These are phyloP conservation scores for Dipodomys merriami DNA, from an alignment of 2,113 vertebrate species.

Conservation along the genomic window DNA sequence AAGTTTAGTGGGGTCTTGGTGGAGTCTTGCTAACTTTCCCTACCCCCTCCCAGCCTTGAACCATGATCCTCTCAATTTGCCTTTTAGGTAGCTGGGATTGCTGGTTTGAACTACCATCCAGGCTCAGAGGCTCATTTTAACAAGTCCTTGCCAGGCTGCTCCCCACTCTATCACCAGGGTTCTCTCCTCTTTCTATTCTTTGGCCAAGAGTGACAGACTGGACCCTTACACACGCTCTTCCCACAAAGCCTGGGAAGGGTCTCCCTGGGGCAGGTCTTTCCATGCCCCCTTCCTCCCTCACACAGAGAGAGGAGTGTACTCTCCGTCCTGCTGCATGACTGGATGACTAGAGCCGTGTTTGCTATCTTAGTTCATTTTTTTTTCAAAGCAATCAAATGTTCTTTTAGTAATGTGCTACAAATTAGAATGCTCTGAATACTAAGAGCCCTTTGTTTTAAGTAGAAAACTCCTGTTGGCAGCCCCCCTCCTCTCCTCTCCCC, in stretches of 20 bases:
- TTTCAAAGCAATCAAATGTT: slow-evolving; percentile 24
- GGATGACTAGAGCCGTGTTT: slow-evolving; percentile 1
- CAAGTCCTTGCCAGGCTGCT: neutral
- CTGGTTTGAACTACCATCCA: too few species aligned
- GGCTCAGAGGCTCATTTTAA: neutral
- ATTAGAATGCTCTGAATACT: slow-evolving; percentile 38
- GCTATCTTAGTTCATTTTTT: slow-evolving; percentile 30
- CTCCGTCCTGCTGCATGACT: neutral
- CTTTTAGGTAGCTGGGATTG: too few species aligned
- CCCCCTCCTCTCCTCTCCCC: neutral
- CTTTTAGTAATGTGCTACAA: slow-evolving; percentile 20
- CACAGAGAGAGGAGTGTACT: neutral
- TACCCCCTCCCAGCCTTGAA: too few species aligned
- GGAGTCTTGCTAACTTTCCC: too few species aligned
- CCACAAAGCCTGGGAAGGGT: neutral
- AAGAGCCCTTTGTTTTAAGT: slow-evolving; percentile 40
- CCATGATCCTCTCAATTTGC: too few species aligned
- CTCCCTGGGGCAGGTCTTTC: neutral
- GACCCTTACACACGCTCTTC: neutral
- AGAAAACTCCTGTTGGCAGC: slow-evolving; percentile 20
- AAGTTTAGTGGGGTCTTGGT: neutral
- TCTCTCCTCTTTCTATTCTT: neutral
- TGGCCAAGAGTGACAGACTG: neutral
- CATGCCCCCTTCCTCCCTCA: neutral
- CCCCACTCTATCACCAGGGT: neutral